Base-by-base conservation (phyloP, 2,113 vertebrate genomes). In the Plectropomus leopardus region DNA sequence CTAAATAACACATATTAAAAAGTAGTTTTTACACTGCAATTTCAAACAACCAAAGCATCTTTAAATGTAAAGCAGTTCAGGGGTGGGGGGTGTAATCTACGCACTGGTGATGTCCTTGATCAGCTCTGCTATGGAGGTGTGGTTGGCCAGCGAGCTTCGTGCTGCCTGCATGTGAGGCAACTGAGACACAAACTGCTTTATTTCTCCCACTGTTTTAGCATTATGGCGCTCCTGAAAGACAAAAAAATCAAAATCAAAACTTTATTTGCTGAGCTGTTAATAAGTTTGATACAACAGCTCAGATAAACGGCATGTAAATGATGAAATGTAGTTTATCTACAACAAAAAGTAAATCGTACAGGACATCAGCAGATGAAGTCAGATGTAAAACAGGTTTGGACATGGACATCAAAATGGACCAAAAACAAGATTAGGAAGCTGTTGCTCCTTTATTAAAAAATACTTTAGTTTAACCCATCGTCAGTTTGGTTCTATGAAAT, bases 151-250 rank as follows among this genome's bases (percentile, higher is more conserved):
- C 0, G 98, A 99, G 79, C 96, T 96, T 17, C 97, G 93, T 0
- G 97, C 98, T 0, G 98, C 98, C 90, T 99, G 98, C 98, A 99
- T 99, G 92, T 99, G 98, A 1, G 98, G 98, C 87, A 99, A 42
- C 95, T 99, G 98, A 0, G 98, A 99, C 19, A 99, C 98, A 82
- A 99, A 99, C 93, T 99, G 98, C 92, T 99, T 99, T 55, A 99
- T 99, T 92, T 99, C 98, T 1, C 98, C 98, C 5, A 99, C 98
- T 0, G 98, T 99, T 92, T 98, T 99, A 0, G 98, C 98, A 0
- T 98, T 97, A 88, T 99, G 98, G 36, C 98, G 95, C 42, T 98
- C 98, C 98, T 99, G 88, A 14, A 28, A 85, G 66, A 92, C 16
- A 79, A 5, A 59, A 70, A 64, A 76, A 10, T 10, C 8, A 40